Percentiles rank a stretch among this genome's conserved stretches.
phyloP scores from a whole-genome alignment of 2,888 invertebrate species.

The Lithophane ornitopus region DNA sequence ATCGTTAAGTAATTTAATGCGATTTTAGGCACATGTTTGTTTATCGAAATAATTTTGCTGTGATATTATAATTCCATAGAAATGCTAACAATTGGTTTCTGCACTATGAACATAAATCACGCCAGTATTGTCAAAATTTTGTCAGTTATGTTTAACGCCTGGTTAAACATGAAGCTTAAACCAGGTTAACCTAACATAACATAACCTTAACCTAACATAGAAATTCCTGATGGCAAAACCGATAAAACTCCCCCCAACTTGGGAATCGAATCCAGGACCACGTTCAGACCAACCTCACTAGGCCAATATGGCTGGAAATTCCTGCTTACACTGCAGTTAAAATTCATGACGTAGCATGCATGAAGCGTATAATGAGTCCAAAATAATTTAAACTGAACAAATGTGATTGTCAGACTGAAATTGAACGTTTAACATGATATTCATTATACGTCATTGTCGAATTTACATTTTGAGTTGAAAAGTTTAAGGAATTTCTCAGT shows the following conservation, averaged over 20 bases:
- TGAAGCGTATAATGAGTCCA: constrained; percentile 46
- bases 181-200: too few relatives aligned
- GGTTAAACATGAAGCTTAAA: too few relatives aligned
- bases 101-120: neutral
- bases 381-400: constrained; percentile 54
- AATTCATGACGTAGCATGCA: constrained; percentile 42
- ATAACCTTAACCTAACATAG: too few relatives aligned
- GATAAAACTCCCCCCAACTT: too few relatives aligned
- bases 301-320: neutral
- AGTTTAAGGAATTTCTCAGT: constrained; percentile 40
- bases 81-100: neutral
- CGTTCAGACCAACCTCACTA: neutral
- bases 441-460: constrained; percentile 46
- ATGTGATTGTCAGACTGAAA: constrained; percentile 46
- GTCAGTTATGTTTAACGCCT: neutral
- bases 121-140: neutral
- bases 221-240: too few relatives aligned
- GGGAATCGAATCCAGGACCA: neutral
- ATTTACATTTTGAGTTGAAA: constrained; percentile 57
- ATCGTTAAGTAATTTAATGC: neutral
- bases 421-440: constrained; percentile 51
- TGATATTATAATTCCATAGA: neutral
- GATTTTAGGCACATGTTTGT: neutral
- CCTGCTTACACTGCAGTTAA: constrained; percentile 17
- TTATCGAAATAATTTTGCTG: neutral